Evolutionary conservation across 1,140 invertebrate species (phyloP), one percentile per base, ranked within the genome.

Genomic region (Microplitis demolitor): DNA sequence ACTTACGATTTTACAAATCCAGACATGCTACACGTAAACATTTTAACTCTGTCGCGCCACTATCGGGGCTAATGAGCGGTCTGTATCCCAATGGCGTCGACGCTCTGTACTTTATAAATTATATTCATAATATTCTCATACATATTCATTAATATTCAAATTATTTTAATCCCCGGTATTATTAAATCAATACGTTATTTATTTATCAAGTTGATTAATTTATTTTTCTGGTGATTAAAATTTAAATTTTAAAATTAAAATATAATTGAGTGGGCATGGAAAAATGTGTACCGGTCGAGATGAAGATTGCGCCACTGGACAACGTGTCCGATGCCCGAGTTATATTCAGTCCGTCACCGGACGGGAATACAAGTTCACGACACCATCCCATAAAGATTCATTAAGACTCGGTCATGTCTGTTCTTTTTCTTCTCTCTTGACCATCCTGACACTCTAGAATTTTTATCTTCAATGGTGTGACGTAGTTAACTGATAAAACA

Each of bases 311-410:
- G 82, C 83, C 81, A 85, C 79, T 83, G 79, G 81, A 81, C 80
- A 85, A 79, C 82, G 77, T 73, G 78, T 45, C 39, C 39, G 6
- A 6, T 45, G 24, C 24, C 24, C 39, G 39, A 45, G 74, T 77
- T 77, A 80, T 77, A 82, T 84, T 83, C 79, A 84, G 83, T 87
- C 84, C 84, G 84, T 86, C 83, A 85, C 81, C 81, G 79, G 66
- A 84, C 24, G 83, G 84, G 83, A 87, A 85, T 83, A 85, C 84
- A 87, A 87, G 84, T 87, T 87, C 84, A 86, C 84, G 82, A 85
- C 84, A 87, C 82, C 83, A 83, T 84, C 81, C 84, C 84, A 87
- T 87, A 86, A 87, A 87, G 85, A 87, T 87, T 87, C 86, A 87
- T 87, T 87, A 87, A 85, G 82, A 76, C 83, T 80, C 76, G 80